Evolutionary conservation across 2,113 vertebrate species (phyloP).

Genomic region (Maccullochella peelii): DNA sequence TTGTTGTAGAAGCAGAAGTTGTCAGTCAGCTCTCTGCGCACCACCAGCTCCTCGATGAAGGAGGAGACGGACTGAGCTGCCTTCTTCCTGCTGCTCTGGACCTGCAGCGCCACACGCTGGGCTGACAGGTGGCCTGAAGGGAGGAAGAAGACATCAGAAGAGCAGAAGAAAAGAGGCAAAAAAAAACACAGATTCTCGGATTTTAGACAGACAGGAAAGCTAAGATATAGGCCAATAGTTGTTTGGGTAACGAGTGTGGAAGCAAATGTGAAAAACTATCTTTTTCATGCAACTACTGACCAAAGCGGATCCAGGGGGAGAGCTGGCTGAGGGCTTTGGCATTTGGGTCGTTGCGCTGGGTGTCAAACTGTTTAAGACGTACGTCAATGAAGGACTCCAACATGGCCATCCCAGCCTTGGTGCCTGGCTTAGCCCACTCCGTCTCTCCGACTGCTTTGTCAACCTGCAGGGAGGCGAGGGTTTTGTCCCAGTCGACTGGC

Average conservation of each 20-base stretch:
- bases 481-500: constrained; percentile 87
- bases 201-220: background rate
- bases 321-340: constrained; percentile 87
- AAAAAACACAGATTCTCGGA: background rate
- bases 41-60: constrained; percentile 90
- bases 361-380: constrained; percentile 83
- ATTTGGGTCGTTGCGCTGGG: constrained; percentile 89
- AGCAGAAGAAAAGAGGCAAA: background rate
- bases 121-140: constrained; percentile 89
- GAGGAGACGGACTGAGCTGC: constrained; percentile 77
- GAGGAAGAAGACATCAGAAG: background rate
- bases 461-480: constrained; percentile 84
- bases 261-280: background rate
- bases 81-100: constrained; percentile 72
- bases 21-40: constrained; percentile 91
- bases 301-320: constrained; percentile 91
- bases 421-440: constrained; percentile 88
- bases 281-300: constrained; percentile 76
- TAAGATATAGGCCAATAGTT: background rate
- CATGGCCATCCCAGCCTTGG: constrained; percentile 80
- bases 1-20: constrained; percentile 95
- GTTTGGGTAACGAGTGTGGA: too few species aligned
- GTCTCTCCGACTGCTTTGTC: constrained; percentile 85
- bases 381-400: constrained; percentile 87
- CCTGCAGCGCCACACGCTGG: constrained; percentile 88